Evolutionary conservation across 1,140 invertebrate species (phyloP).

Genomic region (Pogonus chalceus): DNA sequence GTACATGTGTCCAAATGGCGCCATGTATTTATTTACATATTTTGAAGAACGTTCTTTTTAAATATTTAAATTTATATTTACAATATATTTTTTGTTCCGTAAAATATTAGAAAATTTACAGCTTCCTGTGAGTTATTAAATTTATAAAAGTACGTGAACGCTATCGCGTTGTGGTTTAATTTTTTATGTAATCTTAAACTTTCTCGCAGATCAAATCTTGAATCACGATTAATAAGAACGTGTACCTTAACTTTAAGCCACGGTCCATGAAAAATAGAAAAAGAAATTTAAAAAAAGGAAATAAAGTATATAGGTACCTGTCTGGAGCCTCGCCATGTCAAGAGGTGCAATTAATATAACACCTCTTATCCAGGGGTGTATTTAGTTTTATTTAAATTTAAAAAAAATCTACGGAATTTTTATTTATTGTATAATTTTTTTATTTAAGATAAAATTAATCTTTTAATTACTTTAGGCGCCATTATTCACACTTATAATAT

Average conservation of each 20-base stretch:
- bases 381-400: background rate
- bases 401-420: background rate
- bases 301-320: slow-evolving; percentile 9
- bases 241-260: background rate
- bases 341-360: slow-evolving; percentile 22
- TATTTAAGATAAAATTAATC: background rate
- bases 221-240: background rate
- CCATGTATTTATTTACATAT: no score
- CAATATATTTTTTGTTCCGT: no score
- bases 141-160: no score
- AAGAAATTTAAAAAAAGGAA: slow-evolving; percentile 1
- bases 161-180: no score
- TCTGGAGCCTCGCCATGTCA: slow-evolving; percentile 21
- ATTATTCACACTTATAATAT: background rate
- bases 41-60: no score
- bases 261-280: background rate
- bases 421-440: background rate
- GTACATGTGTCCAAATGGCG: no score
- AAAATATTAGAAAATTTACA: no score
- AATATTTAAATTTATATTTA: no score
- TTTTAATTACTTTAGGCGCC: no score
- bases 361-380: slow-evolving; percentile 10
- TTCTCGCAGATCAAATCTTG: background rate
- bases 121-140: no score
- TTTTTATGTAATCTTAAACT: background rate